Conservation (phyloP, 1,140 invertebrate species). For the Caerostris darwini region DNA sequence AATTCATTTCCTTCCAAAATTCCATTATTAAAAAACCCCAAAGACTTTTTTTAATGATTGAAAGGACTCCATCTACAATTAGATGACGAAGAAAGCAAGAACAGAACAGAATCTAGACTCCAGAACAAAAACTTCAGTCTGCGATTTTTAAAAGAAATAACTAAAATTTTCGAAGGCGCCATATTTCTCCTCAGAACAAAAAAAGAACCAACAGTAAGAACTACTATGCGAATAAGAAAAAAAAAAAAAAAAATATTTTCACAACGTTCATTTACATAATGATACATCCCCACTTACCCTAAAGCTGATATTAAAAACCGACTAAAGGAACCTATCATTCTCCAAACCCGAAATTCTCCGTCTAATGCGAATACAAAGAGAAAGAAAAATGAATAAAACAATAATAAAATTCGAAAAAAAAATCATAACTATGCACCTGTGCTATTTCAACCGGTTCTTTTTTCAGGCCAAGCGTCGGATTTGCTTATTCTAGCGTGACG, state of each 20-base stretch:
- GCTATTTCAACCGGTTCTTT: neutral
- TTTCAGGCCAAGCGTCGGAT: conserved; percentile 22
- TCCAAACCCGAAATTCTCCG: neutral
- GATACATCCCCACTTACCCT: neutral
- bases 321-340: conserved; percentile 40
- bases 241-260: neutral
- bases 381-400: conserved; percentile 27
- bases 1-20: no score
- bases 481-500: conserved; percentile 8
- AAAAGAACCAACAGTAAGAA: no score
- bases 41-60: no score
- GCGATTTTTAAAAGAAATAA: no score
- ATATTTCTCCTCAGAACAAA: no score
- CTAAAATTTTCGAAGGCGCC: no score
- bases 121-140: no score
- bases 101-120: no score
- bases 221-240: no score
- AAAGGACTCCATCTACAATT: no score
- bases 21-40: no score
- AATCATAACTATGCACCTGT: conserved; percentile 41
- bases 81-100: no score
- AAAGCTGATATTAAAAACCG: conserved; percentile 41
- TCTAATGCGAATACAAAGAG: conserved; percentile 15
- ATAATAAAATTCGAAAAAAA: neutral
- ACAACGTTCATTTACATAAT: conserved; percentile 34